Conservation (phyloP, 2,797 vertebrate genomes). For the Hapalemur alaotrensis region DNA sequence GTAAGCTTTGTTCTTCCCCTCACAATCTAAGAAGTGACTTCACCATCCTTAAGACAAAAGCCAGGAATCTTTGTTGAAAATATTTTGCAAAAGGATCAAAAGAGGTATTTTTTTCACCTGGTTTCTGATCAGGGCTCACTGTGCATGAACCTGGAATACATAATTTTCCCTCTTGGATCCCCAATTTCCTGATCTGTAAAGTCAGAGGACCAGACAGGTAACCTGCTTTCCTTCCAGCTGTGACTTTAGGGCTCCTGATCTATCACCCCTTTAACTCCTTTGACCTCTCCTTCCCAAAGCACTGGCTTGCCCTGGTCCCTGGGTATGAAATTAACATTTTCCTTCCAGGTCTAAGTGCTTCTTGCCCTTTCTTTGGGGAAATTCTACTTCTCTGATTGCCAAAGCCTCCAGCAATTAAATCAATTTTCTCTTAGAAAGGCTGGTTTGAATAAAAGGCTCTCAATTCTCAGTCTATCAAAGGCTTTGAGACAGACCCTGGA, state of each 20-base stretch:
- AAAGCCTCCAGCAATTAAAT: neutral
- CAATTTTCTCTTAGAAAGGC: neutral
- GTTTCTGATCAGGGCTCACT: neutral
- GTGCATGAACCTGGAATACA: neutral
- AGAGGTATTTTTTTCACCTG: neutral
- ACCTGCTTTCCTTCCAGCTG: neutral
- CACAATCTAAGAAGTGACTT: constrained; percentile 5
- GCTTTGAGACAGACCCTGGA: neutral
- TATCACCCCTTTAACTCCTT: neutral
- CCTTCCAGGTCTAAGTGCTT: neutral
- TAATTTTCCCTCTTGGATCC: neutral
- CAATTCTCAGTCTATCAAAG: neutral
- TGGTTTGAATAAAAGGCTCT: neutral
- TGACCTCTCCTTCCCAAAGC: neutral
- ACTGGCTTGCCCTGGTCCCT: neutral
- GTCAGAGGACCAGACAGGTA: neutral
- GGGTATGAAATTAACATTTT: neutral
- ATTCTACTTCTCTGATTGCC: neutral
- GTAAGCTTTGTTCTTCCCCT: neutral
- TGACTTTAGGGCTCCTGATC: neutral
- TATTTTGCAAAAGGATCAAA: neutral
- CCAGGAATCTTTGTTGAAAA: neutral
- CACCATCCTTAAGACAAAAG: neutral
- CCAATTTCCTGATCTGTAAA: neutral
- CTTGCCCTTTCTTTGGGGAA: neutral